Evolutionary conservation across 2,797 vertebrate species (phyloP).

Genomic region (Coendou prehensilis): DNA sequence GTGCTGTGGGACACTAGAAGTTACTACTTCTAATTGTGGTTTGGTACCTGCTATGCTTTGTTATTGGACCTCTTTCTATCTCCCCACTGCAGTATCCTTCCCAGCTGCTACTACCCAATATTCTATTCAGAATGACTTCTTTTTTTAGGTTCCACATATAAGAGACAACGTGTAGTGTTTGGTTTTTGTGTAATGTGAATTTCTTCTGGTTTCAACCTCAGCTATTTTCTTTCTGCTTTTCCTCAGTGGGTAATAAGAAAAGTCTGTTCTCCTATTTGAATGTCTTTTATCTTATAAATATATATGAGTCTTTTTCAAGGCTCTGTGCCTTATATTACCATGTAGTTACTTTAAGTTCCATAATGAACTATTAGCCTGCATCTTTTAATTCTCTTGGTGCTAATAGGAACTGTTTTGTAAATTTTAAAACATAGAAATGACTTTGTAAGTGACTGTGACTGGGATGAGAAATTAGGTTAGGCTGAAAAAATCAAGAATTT

Average conservation of each 20-base stretch:
- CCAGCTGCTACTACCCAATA: neutral
- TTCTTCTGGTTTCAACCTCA: slow-evolving; percentile 60
- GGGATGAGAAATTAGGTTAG: slow-evolving; percentile 18
- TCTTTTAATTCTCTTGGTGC: slow-evolving; percentile 59
- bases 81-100: fast-evolving
- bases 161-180: neutral
- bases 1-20: neutral
- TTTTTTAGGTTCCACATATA: neutral
- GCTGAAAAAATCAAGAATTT: neutral
- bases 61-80: no score
- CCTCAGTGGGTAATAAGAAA: slow-evolving; percentile 25
- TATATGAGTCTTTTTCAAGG: slow-evolving; percentile 4
- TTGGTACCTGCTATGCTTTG: neutral
- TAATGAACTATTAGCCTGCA: slow-evolving; percentile 37
- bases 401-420: slow-evolving; percentile 16
- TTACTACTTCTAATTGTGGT: neutral
- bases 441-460: neutral
- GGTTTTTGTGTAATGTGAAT: neutral
- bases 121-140: neutral
- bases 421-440: neutral
- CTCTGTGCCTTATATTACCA: neutral
- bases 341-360: slow-evolving; percentile 8
- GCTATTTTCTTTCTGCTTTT: slow-evolving; percentile 63
- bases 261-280: slow-evolving; percentile 59
- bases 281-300: slow-evolving; percentile 66